phyloP scores from a whole-genome alignment of 2,797 vertebrate species.

The Luscinia luscinia region DNA sequence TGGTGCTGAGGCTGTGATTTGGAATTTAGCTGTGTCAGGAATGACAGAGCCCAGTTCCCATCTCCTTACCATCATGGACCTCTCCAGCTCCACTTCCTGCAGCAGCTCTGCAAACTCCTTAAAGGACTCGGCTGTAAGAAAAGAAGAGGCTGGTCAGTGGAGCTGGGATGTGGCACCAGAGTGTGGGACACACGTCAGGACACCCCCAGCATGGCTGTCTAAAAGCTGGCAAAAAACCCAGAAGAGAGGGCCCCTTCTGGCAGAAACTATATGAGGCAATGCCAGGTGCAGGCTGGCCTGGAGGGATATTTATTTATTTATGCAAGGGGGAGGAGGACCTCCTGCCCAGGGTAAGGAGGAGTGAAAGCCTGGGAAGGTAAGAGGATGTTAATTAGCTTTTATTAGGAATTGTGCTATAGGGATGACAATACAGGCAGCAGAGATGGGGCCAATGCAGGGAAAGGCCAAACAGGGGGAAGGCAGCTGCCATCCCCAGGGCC shows the following conservation, averaged over 20 bases:
- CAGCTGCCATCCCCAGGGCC: neutral
- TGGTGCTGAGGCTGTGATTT: neutral
- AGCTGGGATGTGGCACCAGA: neutral
- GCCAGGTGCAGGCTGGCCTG: neutral
- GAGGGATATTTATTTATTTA: neutral
- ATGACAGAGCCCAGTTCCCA: neutral
- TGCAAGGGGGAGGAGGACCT: neutral
- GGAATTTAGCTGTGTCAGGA: neutral
- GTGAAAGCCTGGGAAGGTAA: neutral
- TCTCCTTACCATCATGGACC: constrained; percentile 93
- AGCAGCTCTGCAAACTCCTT: constrained; percentile 94
- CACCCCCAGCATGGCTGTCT: accelerated
- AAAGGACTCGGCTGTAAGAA: constrained; percentile 91
- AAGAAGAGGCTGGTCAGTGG: constrained; percentile 5
- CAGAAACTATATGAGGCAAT: neutral
- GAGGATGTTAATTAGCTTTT: neutral
- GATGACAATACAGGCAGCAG: accelerated
- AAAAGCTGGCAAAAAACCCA: accelerated
- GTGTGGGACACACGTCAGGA: accelerated
- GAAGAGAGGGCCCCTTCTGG: neutral
- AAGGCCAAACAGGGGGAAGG: neutral
- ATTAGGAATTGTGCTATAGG: neutral
- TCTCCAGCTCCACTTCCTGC: constrained; percentile 93
- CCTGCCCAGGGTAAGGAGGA: neutral
- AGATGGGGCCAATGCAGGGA: neutral